phyloP scores from a whole-genome alignment of 2,113 vertebrate species.

The Scatophagus argus region DNA sequence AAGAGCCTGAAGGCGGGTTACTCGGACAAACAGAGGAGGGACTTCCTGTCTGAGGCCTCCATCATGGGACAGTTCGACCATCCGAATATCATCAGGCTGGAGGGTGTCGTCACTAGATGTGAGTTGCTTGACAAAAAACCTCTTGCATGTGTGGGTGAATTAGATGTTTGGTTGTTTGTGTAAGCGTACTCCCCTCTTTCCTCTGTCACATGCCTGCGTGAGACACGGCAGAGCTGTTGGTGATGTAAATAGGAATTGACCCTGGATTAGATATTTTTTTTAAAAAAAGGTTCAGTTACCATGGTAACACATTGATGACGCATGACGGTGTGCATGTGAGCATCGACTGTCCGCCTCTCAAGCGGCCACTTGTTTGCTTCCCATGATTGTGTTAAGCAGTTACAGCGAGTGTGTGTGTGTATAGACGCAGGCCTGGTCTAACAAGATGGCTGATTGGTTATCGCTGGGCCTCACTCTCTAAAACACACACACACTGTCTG shows the following conservation, averaged over 20 bases:
- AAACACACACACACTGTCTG: constrained; percentile 7
- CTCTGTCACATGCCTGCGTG: constrained; percentile 20
- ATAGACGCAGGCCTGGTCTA: constrained; percentile 58
- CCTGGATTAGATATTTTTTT: constrained; percentile 69
- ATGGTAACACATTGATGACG: constrained; percentile 65
- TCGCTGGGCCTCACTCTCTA: constrained; percentile 40
- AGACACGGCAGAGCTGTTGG: constrained; percentile 27
- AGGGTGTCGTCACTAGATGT: constrained; percentile 86
- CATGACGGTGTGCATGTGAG: constrained; percentile 35
- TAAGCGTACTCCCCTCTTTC: neutral
- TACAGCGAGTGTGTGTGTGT: constrained; percentile 52
- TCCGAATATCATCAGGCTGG: constrained; percentile 85
- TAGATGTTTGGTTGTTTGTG: neutral
- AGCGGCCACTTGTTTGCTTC: constrained; percentile 68
- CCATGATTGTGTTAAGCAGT: constrained; percentile 67
- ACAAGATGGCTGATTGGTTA: constrained; percentile 69
- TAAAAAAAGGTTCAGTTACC: constrained; percentile 64
- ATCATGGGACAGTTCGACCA: constrained; percentile 87
- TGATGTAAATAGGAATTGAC: constrained; percentile 47
- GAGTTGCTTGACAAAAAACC: constrained; percentile 30
- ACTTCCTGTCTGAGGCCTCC: constrained; percentile 85
- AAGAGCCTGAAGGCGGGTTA: constrained; percentile 86
- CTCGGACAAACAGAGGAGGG: constrained; percentile 84
- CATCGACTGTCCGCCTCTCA: constrained; percentile 40
- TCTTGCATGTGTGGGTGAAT: neutral